Base-by-base conservation (phyloP, 2,888 invertebrate species). In the Drosophila meridionalis region DNA sequence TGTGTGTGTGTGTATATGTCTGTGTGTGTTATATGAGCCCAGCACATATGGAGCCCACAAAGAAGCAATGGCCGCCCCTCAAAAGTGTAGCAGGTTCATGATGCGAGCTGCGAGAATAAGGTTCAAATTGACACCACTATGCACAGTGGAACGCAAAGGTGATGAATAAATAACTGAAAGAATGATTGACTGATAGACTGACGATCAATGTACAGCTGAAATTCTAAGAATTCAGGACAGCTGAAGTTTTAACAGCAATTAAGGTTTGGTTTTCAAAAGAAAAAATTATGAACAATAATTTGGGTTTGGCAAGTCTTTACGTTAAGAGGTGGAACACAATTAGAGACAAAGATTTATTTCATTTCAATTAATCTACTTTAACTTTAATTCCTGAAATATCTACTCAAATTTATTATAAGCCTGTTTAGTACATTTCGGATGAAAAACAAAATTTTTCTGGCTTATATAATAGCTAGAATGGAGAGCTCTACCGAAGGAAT, bases 71-170 rank as follows among this genome's bases (percentile, higher is more conserved):
- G 38, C 55, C 52, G 61, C 34, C 71, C 28, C 14, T 42, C 47
- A 58, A 65, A 60, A 64, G 57, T 52, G 63, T 56, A 45, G 55
- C 77, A 42, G 40, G 62, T 32, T 65, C 50, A 59, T 55, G 48
- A 40, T 55, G 40, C 47, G 30, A 43, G 34, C 12, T 36, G 58
- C 50, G 32, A 45, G 38, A 30, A 60, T 32, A 7, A 42, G 40
- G 9, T 43, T 42, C 28, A 70, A 56, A 30, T 40, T 77, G 56
- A 57, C 11, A 55, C 69, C 77, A 80, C 81, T 69, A 57, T 80
- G 81, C 78, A 73, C 73, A 69, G 76, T 76, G 78, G 42, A 26
- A 28, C 4, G 26, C 12, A 14, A 28, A 45, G 20, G 11, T 34
- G 9, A n/a, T 58, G 45, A 45, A n/a, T 36, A 34, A 42, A 11